Conservation (phyloP, 2,888 invertebrate species). For the Mesoligia furuncula region DNA sequence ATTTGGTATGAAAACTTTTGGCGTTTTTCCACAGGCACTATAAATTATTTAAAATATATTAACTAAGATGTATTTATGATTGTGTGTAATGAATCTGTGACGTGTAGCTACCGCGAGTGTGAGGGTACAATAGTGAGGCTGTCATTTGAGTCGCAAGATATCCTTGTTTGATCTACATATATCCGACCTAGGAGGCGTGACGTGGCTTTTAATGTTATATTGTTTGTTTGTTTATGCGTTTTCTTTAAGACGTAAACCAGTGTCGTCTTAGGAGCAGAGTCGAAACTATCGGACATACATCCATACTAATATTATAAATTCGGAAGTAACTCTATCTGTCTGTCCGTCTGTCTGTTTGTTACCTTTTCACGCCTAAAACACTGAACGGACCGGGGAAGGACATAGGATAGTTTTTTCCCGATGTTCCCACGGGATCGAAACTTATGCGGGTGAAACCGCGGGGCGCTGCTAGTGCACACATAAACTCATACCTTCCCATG, state of each 20-base stretch:
- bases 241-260: not conserved
- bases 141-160: slow-evolving; percentile 50
- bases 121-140: slow-evolving; percentile 44
- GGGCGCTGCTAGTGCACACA: no score
- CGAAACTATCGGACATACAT: not conserved
- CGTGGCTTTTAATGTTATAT: slow-evolving; percentile 37
- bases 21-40: not conserved
- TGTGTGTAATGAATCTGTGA: slow-evolving; percentile 14
- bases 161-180: slow-evolving; percentile 61
- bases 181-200: slow-evolving; percentile 45
- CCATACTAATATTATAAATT: no score
- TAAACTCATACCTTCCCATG: not conserved
- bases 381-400: no score
- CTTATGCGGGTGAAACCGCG: no score
- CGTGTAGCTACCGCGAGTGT: slow-evolving; percentile 41
- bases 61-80: not conserved
- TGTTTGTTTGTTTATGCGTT: slow-evolving; percentile 37
- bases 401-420: no score
- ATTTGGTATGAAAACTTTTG: not conserved
- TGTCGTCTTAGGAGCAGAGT: not conserved
- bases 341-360: no score
- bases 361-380: no score
- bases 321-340: no score
- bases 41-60: not conserved
- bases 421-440: no score